Conservation (phyloP, 2,113 vertebrate genomes). For the Peromyscus californicus region DNA sequence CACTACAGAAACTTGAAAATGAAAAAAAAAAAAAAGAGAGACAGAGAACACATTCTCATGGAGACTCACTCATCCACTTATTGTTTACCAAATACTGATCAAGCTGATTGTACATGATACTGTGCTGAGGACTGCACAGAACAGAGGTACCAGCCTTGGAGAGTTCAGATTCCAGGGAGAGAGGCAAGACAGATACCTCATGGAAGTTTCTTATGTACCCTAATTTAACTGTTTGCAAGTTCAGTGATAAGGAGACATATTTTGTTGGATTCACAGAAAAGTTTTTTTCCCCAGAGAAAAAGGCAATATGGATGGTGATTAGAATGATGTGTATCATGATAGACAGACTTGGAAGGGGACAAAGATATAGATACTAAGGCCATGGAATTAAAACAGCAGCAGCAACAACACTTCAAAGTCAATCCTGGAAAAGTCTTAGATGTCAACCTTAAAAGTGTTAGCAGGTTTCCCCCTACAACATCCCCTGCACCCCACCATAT, state of each 20-base stretch:
- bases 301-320: neutral
- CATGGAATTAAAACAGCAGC: neutral
- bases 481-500: neutral
- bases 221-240: neutral
- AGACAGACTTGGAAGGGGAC: neutral
- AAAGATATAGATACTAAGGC: neutral
- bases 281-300: neutral
- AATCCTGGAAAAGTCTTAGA: neutral
- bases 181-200: neutral
- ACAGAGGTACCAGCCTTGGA: neutral
- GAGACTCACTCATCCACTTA: neutral
- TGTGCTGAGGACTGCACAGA: neutral
- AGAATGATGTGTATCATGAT: neutral
- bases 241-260: neutral
- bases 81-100: neutral
- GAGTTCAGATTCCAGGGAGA: neutral
- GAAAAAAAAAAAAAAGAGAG: slow-evolving; percentile 33
- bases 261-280: neutral
- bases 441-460: neutral
- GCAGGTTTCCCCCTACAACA: neutral
- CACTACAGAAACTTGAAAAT: neutral
- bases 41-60: neutral
- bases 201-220: neutral
- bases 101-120: neutral
- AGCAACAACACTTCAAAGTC: neutral